phyloP scores from a whole-genome alignment of 2,797 vertebrate genomes.

The Xenopus petersii region DNA sequence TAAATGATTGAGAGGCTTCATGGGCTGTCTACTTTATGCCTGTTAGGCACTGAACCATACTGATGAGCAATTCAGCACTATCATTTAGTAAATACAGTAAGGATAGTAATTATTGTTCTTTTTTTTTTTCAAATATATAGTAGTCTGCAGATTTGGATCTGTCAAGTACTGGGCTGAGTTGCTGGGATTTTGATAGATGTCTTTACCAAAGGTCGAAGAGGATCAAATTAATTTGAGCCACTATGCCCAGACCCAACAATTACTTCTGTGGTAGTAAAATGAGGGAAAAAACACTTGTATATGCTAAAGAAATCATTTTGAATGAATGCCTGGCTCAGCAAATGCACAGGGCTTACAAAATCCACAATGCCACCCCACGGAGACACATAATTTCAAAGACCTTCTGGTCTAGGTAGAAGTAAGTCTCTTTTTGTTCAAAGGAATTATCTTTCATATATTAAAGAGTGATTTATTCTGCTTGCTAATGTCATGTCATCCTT shows the following conservation, averaged over 20 bases:
- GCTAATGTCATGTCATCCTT: constrained; percentile 34
- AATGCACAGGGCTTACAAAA: constrained; percentile 29
- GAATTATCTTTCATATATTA: constrained; percentile 44
- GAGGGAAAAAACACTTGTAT: constrained; percentile 40
- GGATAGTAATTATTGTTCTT: constrained; percentile 37
- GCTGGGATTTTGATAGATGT: constrained; percentile 41
- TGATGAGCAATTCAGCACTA: constrained; percentile 18
- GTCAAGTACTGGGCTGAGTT: constrained; percentile 34
- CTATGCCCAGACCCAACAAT: constrained; percentile 43
- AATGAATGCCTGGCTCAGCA: constrained; percentile 30
- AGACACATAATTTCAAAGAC: constrained; percentile 47
- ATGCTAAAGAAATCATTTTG: constrained; percentile 36
- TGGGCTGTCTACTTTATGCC: neutral
- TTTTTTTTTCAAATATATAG: constrained; percentile 34
- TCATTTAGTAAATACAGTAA: constrained; percentile 46
- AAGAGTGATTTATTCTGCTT: neutral
- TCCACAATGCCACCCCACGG: constrained; percentile 24
- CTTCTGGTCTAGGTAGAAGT: constrained; percentile 39
- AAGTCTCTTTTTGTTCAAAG: constrained; percentile 36
- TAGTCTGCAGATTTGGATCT: constrained; percentile 36
- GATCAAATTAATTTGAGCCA: constrained; percentile 49
- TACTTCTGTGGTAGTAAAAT: constrained; percentile 45
- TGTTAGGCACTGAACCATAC: constrained; percentile 2
- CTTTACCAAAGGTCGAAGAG: constrained; percentile 38
- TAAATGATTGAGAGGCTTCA: constrained; percentile 2